Evolutionary conservation across 1,140 invertebrate genomes (phyloP).

Genomic region (Asbolus verrucosus): DNA sequence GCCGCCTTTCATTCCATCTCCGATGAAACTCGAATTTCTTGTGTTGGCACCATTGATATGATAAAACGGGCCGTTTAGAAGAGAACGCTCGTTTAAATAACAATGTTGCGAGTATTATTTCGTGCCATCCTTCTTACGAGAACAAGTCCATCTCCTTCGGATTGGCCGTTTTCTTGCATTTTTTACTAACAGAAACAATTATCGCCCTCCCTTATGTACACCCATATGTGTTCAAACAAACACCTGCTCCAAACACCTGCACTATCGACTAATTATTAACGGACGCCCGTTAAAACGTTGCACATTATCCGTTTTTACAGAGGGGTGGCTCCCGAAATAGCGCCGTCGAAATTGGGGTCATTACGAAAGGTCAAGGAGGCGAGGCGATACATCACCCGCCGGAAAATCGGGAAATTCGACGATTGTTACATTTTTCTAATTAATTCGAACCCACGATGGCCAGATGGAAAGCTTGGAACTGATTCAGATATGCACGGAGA

Average conservation of each 20-base stretch:
- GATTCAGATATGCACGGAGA: too few species aligned
- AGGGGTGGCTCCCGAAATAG: neutral
- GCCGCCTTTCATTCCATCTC: neutral
- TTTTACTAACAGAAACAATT: constrained; percentile 18
- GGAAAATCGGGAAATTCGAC: neutral
- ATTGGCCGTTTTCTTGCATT: too few species aligned
- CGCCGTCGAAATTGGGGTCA: constrained; percentile 10
- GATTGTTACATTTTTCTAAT: too few species aligned
- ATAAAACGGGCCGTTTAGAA: neutral
- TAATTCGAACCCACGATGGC: too few species aligned
- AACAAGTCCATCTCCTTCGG: too few species aligned
- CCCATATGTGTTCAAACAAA: neutral
- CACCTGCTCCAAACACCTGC: constrained; percentile 31
- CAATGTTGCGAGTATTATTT: neutral
- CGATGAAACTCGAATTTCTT: constrained; percentile 46
- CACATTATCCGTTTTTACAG: constrained; percentile 19
- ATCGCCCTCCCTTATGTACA: constrained; percentile 4
- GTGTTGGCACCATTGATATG: constrained; percentile 34
- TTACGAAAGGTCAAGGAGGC: constrained; percentile 12
- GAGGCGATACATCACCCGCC: neutral
- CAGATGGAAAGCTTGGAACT: neutral
- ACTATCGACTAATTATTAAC: too few species aligned
- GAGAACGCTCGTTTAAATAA: constrained; percentile 8
- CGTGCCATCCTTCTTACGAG: too few species aligned
- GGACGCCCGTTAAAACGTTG: too few species aligned